These are phyloP conservation scores for Drosophila kambysellisi DNA, from an alignment of 2,888 invertebrate genomes.

Conservation along the genomic window DNA sequence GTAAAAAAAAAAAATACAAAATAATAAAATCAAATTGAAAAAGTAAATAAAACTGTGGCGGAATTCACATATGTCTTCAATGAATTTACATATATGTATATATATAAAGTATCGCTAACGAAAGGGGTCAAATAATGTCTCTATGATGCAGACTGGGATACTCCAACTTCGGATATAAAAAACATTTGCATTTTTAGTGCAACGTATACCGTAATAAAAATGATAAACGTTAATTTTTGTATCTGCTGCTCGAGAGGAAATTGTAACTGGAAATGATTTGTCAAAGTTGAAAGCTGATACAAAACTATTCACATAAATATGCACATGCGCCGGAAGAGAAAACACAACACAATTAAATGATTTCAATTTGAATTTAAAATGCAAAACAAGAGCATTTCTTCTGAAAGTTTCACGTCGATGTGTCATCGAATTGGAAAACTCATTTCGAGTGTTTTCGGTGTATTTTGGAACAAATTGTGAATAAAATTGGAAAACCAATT, in stretches of 20 bases:
- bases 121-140: slow-evolving; percentile 57
- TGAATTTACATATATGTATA: neutral
- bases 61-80: slow-evolving; percentile 5
- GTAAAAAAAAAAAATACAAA: slow-evolving; percentile 15
- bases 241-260: slow-evolving; percentile 55
- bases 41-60: slow-evolving; percentile 9
- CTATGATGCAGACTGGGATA: slow-evolving; percentile 44
- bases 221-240: slow-evolving; percentile 76
- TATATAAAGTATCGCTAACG: neutral
- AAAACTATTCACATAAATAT: slow-evolving; percentile 18
- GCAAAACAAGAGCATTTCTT: slow-evolving; percentile 20
- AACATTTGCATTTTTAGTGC: slow-evolving; percentile 72
- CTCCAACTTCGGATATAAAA: slow-evolving; percentile 18
- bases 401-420: slow-evolving; percentile 20
- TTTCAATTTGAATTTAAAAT: slow-evolving; percentile 58
- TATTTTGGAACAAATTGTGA: neutral
- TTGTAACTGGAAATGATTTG: slow-evolving; percentile 75
- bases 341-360: slow-evolving; percentile 59
- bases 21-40: neutral
- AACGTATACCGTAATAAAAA: slow-evolving; percentile 54
- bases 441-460: slow-evolving; percentile 23
- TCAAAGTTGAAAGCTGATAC: slow-evolving; percentile 60
- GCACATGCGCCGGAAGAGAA: slow-evolving; percentile 62
- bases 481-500: neutral
- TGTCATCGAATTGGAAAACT: slow-evolving; percentile 21